Base-by-base conservation (phyloP, 2,113 vertebrate species). In the Nothocercus julius region DNA sequence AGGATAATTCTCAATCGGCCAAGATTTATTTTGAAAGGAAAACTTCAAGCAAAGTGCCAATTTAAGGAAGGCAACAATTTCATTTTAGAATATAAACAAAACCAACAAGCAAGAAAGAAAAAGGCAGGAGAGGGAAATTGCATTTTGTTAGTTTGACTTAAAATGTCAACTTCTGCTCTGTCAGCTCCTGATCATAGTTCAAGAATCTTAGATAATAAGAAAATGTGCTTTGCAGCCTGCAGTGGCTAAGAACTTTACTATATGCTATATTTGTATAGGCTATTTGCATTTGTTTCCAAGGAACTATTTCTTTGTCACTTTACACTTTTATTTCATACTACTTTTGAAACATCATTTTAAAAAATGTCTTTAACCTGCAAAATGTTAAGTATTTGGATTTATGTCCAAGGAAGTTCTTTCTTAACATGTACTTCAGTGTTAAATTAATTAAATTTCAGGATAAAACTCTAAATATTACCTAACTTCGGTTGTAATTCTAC, bases 11-110 rank as follows among this genome's bases (percentile, higher is more conserved):
- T 85, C 36, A 76, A 68, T 87, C 81, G 87, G 30, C n/a, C 47
- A 63, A 80, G 61, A 90, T 88, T 93, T 94, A 90, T 93, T 90
- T 95, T 15, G 4, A 95, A 80, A 93, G 62, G 17, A 73, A 93
- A 74, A 80, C 47, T 67, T 93, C 9, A 85, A 95, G 87, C 34
- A 73, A 61, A 86, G 83, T 91, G 6, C 7, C 75, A 66, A 47
- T 95, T 95, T 82, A 86, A 96, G 17, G 28, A 87, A 70, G 5
- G 2, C 36, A 84, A 47, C 6, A 4, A 72, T 89, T 93, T 95
- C 7, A 30, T 85, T 93, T 94, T 75, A 78, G 47, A 87, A 78
- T 74, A 61, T 66, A 94, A 92, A 82, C 32, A 94, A 93, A 67
- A 90, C 79, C 38, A 79, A 59, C 70, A 78, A 27, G 16, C 15